A percentile compares a stretch with the other conserved stretches of the same genome.
Conservation (phyloP, 2,888 invertebrate species). For the Rhagonycha fulva region DNA sequence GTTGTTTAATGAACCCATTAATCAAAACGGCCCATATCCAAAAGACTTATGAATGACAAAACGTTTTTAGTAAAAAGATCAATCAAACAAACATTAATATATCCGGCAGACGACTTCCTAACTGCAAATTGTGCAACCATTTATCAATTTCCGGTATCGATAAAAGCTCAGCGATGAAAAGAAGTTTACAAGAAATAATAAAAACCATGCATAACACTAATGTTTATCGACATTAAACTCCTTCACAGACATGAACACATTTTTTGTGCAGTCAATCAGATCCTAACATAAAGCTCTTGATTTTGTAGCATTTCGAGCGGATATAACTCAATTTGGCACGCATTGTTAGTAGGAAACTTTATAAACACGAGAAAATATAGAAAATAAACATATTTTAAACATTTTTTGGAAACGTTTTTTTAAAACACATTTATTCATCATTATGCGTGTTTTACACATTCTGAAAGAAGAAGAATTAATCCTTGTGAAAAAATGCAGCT, state of each 20-base stretch:
- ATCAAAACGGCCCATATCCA: constrained; percentile 36
- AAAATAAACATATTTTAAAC: constrained; percentile 27
- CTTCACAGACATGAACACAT: constrained; percentile 21
- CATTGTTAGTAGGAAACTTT: constrained; percentile 31
- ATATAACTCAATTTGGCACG: constrained; percentile 32
- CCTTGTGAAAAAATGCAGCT: constrained; percentile 5
- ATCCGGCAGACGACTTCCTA: constrained; percentile 38
- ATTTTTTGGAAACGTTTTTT: constrained; percentile 18
- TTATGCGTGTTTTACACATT: constrained; percentile 17
- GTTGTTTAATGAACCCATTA: constrained; percentile 36
- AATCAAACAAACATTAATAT: constrained; percentile 40
- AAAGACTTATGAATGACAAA: constrained; percentile 31
- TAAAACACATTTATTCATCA: constrained; percentile 18
- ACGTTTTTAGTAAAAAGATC: constrained; percentile 31
- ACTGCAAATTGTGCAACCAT: constrained; percentile 38
- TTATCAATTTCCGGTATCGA: constrained; percentile 34
- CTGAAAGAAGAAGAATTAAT: neutral
- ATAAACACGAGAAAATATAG: constrained; percentile 30
- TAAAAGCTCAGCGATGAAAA: constrained; percentile 18
- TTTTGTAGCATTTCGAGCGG: constrained; percentile 31
- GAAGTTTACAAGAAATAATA: constrained; percentile 16
- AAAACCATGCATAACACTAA: constrained; percentile 26
- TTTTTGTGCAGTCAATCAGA: constrained; percentile 29
- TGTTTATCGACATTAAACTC: constrained; percentile 27
- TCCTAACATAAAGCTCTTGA: constrained; percentile 30